Percentiles rank a stretch among this genome's conserved stretches.
Conservation (phyloP, 2,797 vertebrate genomes). For the Odontamblyopus lacepedii region DNA sequence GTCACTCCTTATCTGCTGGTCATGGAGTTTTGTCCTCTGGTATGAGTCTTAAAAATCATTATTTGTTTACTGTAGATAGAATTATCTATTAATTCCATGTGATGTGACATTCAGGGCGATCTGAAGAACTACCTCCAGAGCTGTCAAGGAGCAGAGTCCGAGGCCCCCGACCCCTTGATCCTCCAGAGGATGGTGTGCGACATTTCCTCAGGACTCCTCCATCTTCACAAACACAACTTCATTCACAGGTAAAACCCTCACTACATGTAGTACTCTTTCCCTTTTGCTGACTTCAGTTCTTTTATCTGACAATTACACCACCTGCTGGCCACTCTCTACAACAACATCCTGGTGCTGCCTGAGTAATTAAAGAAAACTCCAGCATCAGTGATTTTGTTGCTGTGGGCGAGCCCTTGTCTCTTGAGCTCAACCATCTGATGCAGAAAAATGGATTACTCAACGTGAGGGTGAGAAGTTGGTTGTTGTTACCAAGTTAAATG, state of each 20-base stretch:
- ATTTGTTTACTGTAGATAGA: constrained; percentile 8
- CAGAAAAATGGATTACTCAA: constrained; percentile 31
- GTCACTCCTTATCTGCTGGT: constrained; percentile 96
- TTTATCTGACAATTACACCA: constrained; percentile 36
- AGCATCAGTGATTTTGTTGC: constrained; percentile 99
- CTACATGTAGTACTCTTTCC: neutral
- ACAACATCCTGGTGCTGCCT: constrained; percentile 99
- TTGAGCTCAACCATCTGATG: constrained; percentile 20
- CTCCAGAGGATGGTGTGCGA: constrained; percentile 95
- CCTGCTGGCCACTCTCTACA: constrained; percentile 81
- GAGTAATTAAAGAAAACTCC: constrained; percentile 91
- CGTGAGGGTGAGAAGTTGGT: constrained; percentile 13
- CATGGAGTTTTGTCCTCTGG: constrained; percentile 98
- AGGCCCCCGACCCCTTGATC: constrained; percentile 87
- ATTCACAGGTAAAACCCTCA: constrained; percentile 86
- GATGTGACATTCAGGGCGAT: constrained; percentile 83
- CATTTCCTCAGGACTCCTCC: constrained; percentile 89
- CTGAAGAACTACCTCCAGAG: constrained; percentile 93
- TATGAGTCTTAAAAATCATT: constrained; percentile 64
- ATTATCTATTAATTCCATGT: constrained; percentile 23
- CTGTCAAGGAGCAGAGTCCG: constrained; percentile 83
- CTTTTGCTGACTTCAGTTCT: neutral
- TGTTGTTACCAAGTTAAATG: neutral
- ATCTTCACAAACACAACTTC: constrained; percentile 93
- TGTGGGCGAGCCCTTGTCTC: constrained; percentile 77